phyloP scores from a whole-genome alignment of 2,113 vertebrate species.

The Protomyctophum bolini region DNA sequence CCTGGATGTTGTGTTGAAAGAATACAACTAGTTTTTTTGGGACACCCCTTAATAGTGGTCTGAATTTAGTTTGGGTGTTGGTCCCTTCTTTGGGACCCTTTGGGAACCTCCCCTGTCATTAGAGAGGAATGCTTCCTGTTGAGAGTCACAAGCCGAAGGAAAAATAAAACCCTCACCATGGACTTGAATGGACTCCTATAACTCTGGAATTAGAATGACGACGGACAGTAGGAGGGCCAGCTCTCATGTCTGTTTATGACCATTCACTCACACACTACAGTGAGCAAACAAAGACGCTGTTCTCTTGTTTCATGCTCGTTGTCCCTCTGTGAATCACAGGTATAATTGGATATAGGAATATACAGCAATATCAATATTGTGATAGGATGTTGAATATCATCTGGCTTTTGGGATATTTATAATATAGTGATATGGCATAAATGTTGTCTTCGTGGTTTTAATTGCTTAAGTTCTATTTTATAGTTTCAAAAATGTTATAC shows the following conservation, averaged over 20 bases:
- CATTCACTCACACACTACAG: too few relatives aligned
- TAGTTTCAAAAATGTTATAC: too few relatives aligned
- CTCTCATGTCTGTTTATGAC: background rate
- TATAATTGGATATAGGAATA: too few relatives aligned
- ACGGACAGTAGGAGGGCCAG: background rate
- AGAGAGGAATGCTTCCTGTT: conserved; percentile 65
- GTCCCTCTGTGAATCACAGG: too few relatives aligned
- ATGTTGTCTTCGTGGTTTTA: too few relatives aligned
- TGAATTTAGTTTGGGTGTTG: conserved; percentile 53
- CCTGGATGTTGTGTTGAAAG: conserved; percentile 35
- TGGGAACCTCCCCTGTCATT: conserved; percentile 63
- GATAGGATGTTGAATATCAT: too few relatives aligned
- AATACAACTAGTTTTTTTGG: conserved; percentile 31
- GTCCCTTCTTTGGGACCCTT: conserved; percentile 43
- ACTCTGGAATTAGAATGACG: conserved; percentile 25
- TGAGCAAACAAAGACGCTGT: too few relatives aligned
- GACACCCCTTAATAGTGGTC: conserved; percentile 44
- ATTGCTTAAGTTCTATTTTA: too few relatives aligned
- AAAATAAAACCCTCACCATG: conserved; percentile 11
- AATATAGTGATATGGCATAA: too few relatives aligned
- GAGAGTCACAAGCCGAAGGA: background rate
- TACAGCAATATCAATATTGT: too few relatives aligned
- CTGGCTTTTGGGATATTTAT: too few relatives aligned
- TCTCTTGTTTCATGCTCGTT: too few relatives aligned
- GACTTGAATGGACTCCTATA: conserved; percentile 33